phyloP scores from a whole-genome alignment of 2,797 vertebrate species.

The Liparis tanakae region DNA sequence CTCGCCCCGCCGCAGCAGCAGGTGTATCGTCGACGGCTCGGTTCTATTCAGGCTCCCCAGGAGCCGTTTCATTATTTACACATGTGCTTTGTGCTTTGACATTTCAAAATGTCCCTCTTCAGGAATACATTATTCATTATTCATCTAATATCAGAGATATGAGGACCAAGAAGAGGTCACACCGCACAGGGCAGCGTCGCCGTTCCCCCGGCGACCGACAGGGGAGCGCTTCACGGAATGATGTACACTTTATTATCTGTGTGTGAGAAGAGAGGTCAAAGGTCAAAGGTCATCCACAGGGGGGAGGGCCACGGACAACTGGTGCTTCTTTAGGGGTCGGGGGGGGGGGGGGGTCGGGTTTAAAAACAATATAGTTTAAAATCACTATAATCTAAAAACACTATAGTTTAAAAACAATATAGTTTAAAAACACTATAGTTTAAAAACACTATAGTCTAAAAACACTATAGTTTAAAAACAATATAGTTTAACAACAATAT shows the following conservation, averaged over 20 bases:
- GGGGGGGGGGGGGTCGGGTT: constrained; percentile 5
- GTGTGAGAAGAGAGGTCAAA: constrained; percentile 25
- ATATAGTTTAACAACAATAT: too few relatives aligned
- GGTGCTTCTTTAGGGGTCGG: constrained; percentile 35
- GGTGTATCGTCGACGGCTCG: not conserved
- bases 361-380: too few relatives aligned
- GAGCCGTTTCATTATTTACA: constrained; percentile 1
- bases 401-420: too few relatives aligned
- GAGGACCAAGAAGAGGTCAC: not conserved
- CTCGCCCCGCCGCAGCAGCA: not conserved
- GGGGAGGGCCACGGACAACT: constrained; percentile 42
- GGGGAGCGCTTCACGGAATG: too few relatives aligned
- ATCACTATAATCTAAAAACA: too few relatives aligned
- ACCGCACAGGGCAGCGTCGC: not conserved
- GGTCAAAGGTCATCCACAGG: constrained; percentile 20
- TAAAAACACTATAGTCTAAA: too few relatives aligned
- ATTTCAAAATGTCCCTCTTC: not conserved
- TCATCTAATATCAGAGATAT: too few relatives aligned
- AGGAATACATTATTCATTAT: not conserved
- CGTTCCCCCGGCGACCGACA: not conserved
- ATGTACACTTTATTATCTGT: not conserved
- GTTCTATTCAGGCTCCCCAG: not conserved
- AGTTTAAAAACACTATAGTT: too few relatives aligned
- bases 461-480: too few relatives aligned
- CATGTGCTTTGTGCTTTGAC: constrained; percentile 3